Evolutionary conservation across 2,888 invertebrate genomes (phyloP).

Genomic region (Pollenia labialis): DNA sequence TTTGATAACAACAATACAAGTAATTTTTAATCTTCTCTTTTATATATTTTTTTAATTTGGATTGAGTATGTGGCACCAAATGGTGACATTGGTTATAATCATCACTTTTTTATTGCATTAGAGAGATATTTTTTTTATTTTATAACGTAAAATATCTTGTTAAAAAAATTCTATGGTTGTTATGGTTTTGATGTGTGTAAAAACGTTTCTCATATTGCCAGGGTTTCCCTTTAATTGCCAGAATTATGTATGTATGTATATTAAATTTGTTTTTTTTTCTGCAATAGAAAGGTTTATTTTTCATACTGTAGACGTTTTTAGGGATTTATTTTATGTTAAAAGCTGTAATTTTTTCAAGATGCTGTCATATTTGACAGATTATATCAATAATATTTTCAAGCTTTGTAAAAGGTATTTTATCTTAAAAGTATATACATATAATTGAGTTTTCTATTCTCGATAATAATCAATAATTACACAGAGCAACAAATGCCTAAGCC

Average conservation of each 20-base stretch:
- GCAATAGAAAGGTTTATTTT: background rate
- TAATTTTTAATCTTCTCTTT: constrained; percentile 60
- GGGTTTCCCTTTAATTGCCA: background rate
- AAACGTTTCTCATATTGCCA: background rate
- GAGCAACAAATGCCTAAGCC: too few species aligned
- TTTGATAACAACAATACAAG: constrained; percentile 50
- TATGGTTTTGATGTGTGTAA: background rate
- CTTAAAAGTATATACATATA: too few species aligned
- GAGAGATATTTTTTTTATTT: background rate
- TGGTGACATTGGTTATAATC: constrained; percentile 17
- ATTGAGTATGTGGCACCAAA: background rate
- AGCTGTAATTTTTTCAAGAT: background rate
- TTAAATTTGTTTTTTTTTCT: background rate
- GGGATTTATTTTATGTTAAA: background rate
- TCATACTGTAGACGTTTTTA: too few species aligned
- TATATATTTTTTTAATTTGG: background rate
- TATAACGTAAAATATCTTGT: background rate
- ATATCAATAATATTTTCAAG: too few species aligned
- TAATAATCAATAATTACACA: too few species aligned
- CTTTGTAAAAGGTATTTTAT: too few species aligned
- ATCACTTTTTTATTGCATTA: background rate
- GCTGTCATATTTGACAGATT: background rate
- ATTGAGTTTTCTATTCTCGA: too few species aligned
- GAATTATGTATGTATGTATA: too few species aligned
- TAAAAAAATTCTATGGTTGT: background rate